A percentile compares a stretch with the other conserved stretches of the same genome.
These are phyloP conservation scores for Beris chalybata DNA, from an alignment of 2,888 invertebrate species.

Conservation along the genomic window DNA sequence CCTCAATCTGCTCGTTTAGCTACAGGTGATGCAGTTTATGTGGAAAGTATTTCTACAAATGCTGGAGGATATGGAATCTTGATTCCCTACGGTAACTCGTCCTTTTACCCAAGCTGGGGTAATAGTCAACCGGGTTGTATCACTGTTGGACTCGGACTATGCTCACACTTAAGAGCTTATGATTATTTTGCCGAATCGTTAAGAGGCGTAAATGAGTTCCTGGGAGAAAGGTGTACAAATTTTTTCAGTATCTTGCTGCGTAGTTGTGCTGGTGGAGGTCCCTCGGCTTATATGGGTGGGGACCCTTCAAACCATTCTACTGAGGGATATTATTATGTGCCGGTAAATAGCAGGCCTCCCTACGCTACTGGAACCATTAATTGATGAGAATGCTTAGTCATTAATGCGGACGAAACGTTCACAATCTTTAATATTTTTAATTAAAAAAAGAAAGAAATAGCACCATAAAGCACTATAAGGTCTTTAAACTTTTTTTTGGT, in stretches of 20 bases:
- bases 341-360: constrained; percentile 23
- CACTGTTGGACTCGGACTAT: no score
- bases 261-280: not conserved
- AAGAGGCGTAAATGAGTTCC: not conserved
- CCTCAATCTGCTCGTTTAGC: not conserved
- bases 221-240: constrained; percentile 4
- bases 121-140: not conserved
- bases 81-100: not conserved
- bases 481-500: no score
- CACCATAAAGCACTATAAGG: no score
- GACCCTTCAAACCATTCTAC: constrained; percentile 20
- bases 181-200: no score
- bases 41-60: not conserved
- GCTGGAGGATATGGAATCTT: not conserved
- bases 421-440: no score
- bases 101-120: not conserved
- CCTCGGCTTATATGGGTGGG: constrained; percentile 25
- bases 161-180: no score
- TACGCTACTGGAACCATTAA: constrained; percentile 15
- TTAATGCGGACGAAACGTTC: no score
- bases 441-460: no score
- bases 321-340: constrained; percentile 33
- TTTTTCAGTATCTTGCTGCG: not conserved
- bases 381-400: no score
- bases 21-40: not conserved